Evolutionary conservation across 2,888 invertebrate species (phyloP).

Genomic region (Baccha elongata): DNA sequence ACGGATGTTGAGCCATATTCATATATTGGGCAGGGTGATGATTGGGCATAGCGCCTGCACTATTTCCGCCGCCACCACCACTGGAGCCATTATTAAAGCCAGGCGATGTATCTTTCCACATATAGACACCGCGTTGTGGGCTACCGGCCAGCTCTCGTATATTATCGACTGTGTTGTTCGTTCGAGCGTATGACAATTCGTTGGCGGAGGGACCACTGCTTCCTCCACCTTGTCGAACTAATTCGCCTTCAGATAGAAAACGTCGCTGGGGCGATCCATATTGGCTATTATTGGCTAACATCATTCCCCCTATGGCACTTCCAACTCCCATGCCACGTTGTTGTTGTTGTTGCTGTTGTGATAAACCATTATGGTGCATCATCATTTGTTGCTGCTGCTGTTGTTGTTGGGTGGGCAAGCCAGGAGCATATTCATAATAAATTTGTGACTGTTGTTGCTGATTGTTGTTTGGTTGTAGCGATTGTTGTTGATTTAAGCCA

Average conservation of each 20-base stretch:
- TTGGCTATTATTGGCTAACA: slow-evolving; percentile 73
- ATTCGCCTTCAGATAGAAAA: slow-evolving; percentile 92
- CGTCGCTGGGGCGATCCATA: slow-evolving; percentile 88
- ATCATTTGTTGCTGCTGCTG: slow-evolving; percentile 79
- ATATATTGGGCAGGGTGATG: slow-evolving; percentile 80
- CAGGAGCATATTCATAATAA: slow-evolving; percentile 82
- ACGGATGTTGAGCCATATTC: slow-evolving; percentile 78
- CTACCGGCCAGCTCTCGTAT: slow-evolving; percentile 94
- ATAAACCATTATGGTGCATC: slow-evolving; percentile 77
- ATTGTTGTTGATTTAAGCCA: slow-evolving; percentile 80
- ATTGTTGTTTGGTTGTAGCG: slow-evolving; percentile 77
- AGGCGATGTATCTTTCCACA: slow-evolving; percentile 91
- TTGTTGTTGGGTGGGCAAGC: slow-evolving; percentile 81
- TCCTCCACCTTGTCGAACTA: slow-evolving; percentile 85
- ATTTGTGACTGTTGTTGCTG: slow-evolving; percentile 80
- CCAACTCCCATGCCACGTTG: slow-evolving; percentile 78
- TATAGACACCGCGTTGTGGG: slow-evolving; percentile 91
- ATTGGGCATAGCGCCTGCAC: slow-evolving; percentile 80
- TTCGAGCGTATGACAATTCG: slow-evolving; percentile 86
- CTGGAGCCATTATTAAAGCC: slow-evolving; percentile 82
- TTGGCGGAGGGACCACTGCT: slow-evolving; percentile 73
- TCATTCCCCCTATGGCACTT: slow-evolving; percentile 70
- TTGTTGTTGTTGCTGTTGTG: slow-evolving; percentile 79
- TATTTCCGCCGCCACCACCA: slow-evolving; percentile 77
- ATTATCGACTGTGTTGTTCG: slow-evolving; percentile 92